Evolutionary conservation across 2,888 invertebrate genomes (phyloP).

Genomic region (Pecten maximus): DNA sequence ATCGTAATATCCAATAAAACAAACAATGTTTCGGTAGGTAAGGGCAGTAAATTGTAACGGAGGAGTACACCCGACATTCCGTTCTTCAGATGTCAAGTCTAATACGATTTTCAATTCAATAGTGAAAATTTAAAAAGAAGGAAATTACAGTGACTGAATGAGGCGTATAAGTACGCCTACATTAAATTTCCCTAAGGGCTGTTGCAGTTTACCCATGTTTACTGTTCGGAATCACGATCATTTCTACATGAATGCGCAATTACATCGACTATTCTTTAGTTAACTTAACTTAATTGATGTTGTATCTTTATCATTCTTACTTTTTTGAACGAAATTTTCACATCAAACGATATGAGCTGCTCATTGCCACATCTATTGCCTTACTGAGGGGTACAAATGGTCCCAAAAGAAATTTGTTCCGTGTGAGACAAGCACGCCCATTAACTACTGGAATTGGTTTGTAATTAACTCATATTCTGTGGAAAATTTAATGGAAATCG

Average conservation of each 20-base stretch:
- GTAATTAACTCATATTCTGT: not conserved
- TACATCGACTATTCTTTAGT: not conserved
- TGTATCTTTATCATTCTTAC: not conserved
- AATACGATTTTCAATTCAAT: not conserved
- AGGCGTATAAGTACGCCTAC: not conserved
- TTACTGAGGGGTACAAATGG: not conserved
- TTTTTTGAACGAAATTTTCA: not conserved
- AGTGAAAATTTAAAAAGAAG: not conserved
- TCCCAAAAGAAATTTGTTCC: not conserved
- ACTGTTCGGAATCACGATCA: not conserved
- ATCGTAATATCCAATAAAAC: too few relatives aligned
- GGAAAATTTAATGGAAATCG: not conserved
- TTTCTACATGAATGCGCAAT: not conserved
- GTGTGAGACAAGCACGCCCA: not conserved
- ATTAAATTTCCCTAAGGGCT: not conserved
- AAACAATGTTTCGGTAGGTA: too few relatives aligned
- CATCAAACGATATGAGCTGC: not conserved
- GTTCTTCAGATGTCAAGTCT: not conserved
- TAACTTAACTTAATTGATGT: not conserved
- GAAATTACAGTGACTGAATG: not conserved
- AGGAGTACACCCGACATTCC: too few relatives aligned
- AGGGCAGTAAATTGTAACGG: too few relatives aligned
- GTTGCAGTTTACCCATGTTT: not conserved
- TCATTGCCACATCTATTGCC: not conserved
- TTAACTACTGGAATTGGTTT: not conserved